Evolutionary conservation across 2,113 vertebrate genomes (phyloP), one percentile per base, ranked within the genome.

Genomic region (Blennius ocellaris): DNA sequence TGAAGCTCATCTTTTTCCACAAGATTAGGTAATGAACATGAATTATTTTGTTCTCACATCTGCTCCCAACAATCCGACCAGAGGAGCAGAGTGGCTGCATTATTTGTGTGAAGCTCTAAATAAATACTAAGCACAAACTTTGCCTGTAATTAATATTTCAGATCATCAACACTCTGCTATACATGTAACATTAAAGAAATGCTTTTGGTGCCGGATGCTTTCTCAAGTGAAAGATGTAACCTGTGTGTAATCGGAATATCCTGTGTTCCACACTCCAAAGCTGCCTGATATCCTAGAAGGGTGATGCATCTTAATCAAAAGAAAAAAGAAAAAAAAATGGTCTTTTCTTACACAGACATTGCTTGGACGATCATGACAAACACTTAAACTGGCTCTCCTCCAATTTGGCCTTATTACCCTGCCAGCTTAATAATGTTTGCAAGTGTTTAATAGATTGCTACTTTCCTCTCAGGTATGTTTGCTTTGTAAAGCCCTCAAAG

Each of bases 141-240:
- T 40, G 50, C 36, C 12, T 15, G 41, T 71, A 38, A 82, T 87
- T 53, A 76, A 74, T 75, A 80, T 75, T 80, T 80, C 52, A 82
- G 36, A 50, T 66, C 48, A 67, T 62, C 59, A 79, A 30, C 51
- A 39, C 3, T 57, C 54, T 21, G 52, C 44, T 75, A 54, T 69
- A 16, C 44, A 38, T 54, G 51, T 76, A 8, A 49, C 53, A 80
- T 71, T 60, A 78, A 78, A 72, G 78, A 21, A 76, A 82, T 52
- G 43, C 6, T 75, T 44, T 49, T 69, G 72, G 73, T 81, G 51
- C 66, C 17, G 80, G 62, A 41, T 69, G 37, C 59, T 52, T 56
- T 65, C 78, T 60, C 56, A 60, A 75, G 16, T 49, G 21, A 48
- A 44, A 73, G 11, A 65, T 70, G 50, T 43, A 55, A 41, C 10